Evolutionary conservation across 1,140 invertebrate species (phyloP), one percentile per base, ranked within the genome.

Genomic region (Globodera ellingtonae): DNA sequence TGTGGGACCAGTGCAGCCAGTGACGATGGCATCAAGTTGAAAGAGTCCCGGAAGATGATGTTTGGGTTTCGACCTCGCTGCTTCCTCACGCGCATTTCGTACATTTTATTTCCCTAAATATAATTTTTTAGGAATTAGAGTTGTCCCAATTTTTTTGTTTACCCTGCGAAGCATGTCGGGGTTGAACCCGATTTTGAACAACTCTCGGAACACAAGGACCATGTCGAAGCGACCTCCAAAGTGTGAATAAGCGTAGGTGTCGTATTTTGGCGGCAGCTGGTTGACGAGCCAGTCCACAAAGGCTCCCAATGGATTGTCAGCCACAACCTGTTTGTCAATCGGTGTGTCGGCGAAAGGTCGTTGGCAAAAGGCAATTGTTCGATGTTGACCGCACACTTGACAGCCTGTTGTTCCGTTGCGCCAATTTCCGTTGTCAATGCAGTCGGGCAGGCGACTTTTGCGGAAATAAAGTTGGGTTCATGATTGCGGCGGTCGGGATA

Each of bases 1-100:
- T 66, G 21, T 0, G 74, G 74, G 21, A 75, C 74, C 15, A 75
- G 74, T 10, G 52, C 66, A 24, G 52, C 74, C 9, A 75, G 50
- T 21, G 74, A 56, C 4, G 21, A 46, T 21, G 74, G 74, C 74
- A 75, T 75, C 18, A 75, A 9, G 10, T 75, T 75, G 74, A 75
- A 75, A 18, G 67, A 21, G 21, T 75, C 74, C 15, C 66, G 52
- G 8, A 75, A 75, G 7, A 74, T 74, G 8, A 70, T 75, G 35
- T 75, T 72, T 6, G 71, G 35, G 35, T 72, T 72, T 18, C n/a
- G n/a, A 0, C 35, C 35, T 0, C 15, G 10, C 18, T 59, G 56
- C 9, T 59, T 59, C 5, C 56, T 5, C 13, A 59, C 15, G 5
- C 18, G 10, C 56, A 59, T 59, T 18, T 59, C 56, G 18, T 59